Evolutionary conservation across 2,888 invertebrate species (phyloP), one percentile per base, ranked within the genome.

Genomic region (Sinelater perroti): DNA sequence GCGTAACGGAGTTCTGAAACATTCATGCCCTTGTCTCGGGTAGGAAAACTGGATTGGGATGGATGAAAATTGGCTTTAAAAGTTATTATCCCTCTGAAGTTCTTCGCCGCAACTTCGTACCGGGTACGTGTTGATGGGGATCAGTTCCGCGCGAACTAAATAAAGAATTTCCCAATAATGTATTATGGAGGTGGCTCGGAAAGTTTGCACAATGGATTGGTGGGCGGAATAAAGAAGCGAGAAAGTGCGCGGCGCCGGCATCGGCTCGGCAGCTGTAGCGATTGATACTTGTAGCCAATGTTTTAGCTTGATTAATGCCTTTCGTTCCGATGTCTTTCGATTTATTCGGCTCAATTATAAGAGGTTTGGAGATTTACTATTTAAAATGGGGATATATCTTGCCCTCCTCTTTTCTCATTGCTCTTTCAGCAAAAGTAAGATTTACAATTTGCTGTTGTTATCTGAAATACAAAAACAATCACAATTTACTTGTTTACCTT

Each of bases 11-110:
- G 26, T 56, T 45, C 44, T 56, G 45, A 56, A 56, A 56, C 56
- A 51, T 56, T 56, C 50, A 56, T 51, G 51, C 18, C 20, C 44
- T 44, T 35, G 51, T 56, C 51, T 51, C 13, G 33, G 45, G 36
- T 36, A 40, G 13, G 51, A 51, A 56, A 56, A 50, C 56, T 44
- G 51, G 56, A 56, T 56, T 56, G 56, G 50, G 45, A 56, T 51
- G 56, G 56, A 56, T 56, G 56, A 51, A 56, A 56, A 56, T 56
- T 56, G 56, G 56, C 56, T 51, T 56, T 56, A 51, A 56, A 56
- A 51, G 35, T 56, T 56, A 56, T 56, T 56, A 56, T 56, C 51
- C 56, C 20, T 45, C 49, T 55, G 28, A 31, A 47, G 40, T 53
- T 53, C 24, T 52, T 53, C 33, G 20, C 45, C 35, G 11, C 36